Evolutionary conservation across 2,888 invertebrate species (phyloP).

Genomic region (Drosophila neonasuta): DNA sequence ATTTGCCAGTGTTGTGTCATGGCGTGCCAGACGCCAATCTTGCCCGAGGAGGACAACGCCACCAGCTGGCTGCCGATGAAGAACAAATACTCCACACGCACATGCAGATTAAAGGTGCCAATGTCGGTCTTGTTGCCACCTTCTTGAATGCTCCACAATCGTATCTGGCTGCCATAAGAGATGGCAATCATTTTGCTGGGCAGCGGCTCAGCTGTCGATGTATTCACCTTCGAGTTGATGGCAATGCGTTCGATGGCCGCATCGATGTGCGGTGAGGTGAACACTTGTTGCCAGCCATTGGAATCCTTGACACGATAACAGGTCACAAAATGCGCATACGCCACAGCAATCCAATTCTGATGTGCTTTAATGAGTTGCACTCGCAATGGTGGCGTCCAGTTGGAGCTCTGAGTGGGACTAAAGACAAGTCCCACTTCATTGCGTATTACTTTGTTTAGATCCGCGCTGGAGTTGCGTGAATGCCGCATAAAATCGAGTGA

Average conservation of each 20-base stretch:
- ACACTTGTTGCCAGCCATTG: conserved; percentile 97
- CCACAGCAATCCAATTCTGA: conserved; percentile 98
- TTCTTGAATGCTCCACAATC: conserved; percentile 91
- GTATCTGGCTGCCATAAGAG: conserved; percentile 89
- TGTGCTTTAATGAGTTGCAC: conserved; percentile 97
- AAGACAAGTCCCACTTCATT: conserved; percentile 89
- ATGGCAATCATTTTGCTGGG: conserved; percentile 92
- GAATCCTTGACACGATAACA: conserved; percentile 97
- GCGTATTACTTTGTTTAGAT: conserved; percentile 87
- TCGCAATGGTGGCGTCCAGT: conserved; percentile 92
- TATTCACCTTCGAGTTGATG: conserved; percentile 87
- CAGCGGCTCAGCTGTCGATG: conserved; percentile 83
- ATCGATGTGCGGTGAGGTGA: conserved; percentile 96
- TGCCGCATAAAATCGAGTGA: conserved; percentile 89
- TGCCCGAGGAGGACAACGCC: conserved; percentile 95
- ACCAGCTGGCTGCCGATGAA: conserved; percentile 99
- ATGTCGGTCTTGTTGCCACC: conserved; percentile 89
- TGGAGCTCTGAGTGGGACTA: conserved; percentile 83
- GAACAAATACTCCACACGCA: conserved; percentile 96
- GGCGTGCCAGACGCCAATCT: conserved; percentile 99
- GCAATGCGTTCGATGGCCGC: conserved; percentile 94
- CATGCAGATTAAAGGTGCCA: conserved; percentile 94
- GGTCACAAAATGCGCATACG: conserved; percentile 97
- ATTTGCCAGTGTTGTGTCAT: conserved; percentile 99
- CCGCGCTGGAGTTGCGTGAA: conserved; percentile 88